Evolutionary conservation across 1,140 invertebrate species (phyloP), one percentile per base, ranked within the genome.

Genomic region (Myzus persicae): DNA sequence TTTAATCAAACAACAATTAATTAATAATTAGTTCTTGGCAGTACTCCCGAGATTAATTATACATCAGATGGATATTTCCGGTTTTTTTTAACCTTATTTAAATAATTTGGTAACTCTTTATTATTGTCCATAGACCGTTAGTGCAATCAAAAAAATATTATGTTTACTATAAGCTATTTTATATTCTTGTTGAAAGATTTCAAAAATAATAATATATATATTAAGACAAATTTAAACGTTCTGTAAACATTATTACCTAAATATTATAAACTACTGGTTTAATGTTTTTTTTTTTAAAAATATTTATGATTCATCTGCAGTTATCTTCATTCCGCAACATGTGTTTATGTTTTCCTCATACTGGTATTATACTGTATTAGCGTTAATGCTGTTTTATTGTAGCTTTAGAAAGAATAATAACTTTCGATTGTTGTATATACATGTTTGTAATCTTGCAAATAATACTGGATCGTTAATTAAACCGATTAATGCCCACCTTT

Each of bases 171-270:
- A n/a, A 5, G 36, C 3, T 51, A 51, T 22, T 3, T 31, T 59
- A 59, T 67, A 67, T 67, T 67, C 31, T 67, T 59, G 54, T 59
- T 59, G 20, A 67, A n/a, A 67, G 59, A 11, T n/a, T 67, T n/a
- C 31, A 31, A 67, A 67, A 67, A 31, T 67, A 67, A 31, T 31
- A 67, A 67, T 67, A n/a, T 67, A 11, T 59, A 51, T 51, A 51
- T 51, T 51, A 67, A n/a, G 31, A 76, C 36, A 76, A 76, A 76
- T 76, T 76, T 76, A 76, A 76, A 76, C n/a, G n/a, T 76, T n/a
- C 31, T 76, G 14, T 76, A 76, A 76, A 76, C 59, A 76, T n/a
- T n/a, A 67, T n/a, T 76, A 76, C n/a, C 59, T 76, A 76, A 76
- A 76, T n/a, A 76, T 76, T 76, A 76, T 76, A n/a, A 18, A n/a